Base-by-base conservation (phyloP, 35 echinoderm and acorn worm species). In the Eucidaris tribuloides region DNA sequence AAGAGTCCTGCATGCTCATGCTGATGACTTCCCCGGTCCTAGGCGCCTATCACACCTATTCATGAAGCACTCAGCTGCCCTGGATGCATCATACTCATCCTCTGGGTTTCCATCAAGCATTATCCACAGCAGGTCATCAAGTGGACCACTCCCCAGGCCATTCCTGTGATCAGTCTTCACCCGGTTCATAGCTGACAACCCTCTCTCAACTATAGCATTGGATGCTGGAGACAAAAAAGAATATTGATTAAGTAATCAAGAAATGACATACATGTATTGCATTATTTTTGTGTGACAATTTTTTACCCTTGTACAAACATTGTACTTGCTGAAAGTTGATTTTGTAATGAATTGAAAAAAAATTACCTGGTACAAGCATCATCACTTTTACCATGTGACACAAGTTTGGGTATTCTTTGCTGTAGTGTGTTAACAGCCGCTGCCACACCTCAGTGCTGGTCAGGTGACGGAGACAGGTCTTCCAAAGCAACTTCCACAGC, bases 351-450 rank as follows among this genome's bases (percentile, higher is more conserved):
- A 43, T 25, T 24, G 7, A 13, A n/a, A 5, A 5, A 83, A 3
- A 23, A 30, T 81, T 66, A 83, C 61, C 82, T 70, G 82, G 82
- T 25, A 84, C 37, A 24, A 84, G 61, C 23, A 84, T 22, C 42
- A 84, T 14, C 36, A 84, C 82, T 0, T 1, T 23, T n/a, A 84
- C 45, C 33, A 84, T 45, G 39, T 84, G 82, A 0, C 5, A 14
- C 2, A 84, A 36, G 49, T 83, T 83, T 2, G 81, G 81, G 39
- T 68, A 83, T 7, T 33, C 30, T 15, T 83, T 32, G 17, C 1
- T 39, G 38, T 83, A 83, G 23, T 66, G 57, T 5, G 24, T 65
- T 28, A 83, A 42, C 4, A 83, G 7, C 11, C 17, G 20, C 18
- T 9, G 4, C 81, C 81, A 83, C 27, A 43, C 45, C 1, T 83